Percentiles rank a stretch among this genome's conserved stretches.
These are phyloP conservation scores for Labrus mixtus DNA, from an alignment of 2,113 vertebrate species.

Conservation along the genomic window DNA sequence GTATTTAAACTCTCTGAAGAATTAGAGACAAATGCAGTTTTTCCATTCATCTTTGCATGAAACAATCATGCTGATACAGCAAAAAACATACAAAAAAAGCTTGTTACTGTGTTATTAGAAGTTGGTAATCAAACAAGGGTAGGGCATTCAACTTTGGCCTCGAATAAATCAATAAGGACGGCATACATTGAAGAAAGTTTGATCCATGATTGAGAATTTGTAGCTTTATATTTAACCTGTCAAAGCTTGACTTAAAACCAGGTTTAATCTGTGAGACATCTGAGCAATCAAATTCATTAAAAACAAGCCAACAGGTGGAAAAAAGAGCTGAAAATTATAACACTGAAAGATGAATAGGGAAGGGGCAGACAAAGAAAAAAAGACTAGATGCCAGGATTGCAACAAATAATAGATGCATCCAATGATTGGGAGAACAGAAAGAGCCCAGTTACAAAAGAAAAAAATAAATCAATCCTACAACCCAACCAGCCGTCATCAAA, in stretches of 20 bases:
- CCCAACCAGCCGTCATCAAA: conserved; percentile 4
- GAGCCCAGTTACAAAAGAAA: background rate
- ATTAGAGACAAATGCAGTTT: background rate
- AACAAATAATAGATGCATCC: background rate
- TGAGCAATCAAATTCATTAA: background rate
- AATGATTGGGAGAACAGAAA: background rate
- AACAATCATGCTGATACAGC: background rate
- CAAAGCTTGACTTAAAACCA: background rate
- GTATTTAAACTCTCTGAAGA: background rate
- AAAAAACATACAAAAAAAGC: background rate
- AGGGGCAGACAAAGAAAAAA: background rate
- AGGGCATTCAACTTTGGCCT: conserved; percentile 18
- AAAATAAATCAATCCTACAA: background rate
- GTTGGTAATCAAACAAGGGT: conserved; percentile 24
- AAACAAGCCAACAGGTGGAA: background rate
- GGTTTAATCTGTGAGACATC: background rate
- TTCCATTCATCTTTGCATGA: background rate
- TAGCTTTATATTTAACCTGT: conserved; percentile 17
- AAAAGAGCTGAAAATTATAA: conserved; percentile 6
- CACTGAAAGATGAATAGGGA: background rate
- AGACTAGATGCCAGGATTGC: background rate
- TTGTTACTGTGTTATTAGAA: conserved; percentile 31
- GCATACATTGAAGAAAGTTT: background rate
- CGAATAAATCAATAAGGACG: conserved; percentile 18
- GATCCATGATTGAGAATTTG: conserved; percentile 16